Base-by-base conservation (phyloP, 1,140 invertebrate species). In the Drosophila melanica region DNA sequence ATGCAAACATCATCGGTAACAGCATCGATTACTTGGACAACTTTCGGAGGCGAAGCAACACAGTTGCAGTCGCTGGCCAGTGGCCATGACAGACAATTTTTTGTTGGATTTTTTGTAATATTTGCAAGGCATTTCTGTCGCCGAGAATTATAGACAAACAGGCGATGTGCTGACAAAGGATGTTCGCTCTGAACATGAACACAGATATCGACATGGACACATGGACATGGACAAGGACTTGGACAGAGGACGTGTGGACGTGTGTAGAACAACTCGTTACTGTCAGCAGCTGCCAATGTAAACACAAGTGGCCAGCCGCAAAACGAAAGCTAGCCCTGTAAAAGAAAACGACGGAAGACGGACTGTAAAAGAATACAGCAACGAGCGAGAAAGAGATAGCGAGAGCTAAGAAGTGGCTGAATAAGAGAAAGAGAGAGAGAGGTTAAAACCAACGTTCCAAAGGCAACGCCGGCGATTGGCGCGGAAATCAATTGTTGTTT, bases 401-500 rank as follows among this genome's bases (percentile, higher is more conserved):
- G 47, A 16, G 1, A 47, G 23, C 10, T 11, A 60, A 53, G 16
- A 35, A 41, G 10, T 12, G 35, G 27, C 27, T 2, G 20, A 23
- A 23, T 6, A 18, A 35, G 57, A 42, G 42, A 14, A 14, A 47
- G 11, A 23, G 30, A 58, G 23, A 14, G 47, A 55, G 37, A 51
- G 14, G 41, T 27, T 7, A 42, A 44, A 39, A 8, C n/a, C 27
- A 63, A 55, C 39, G 62, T 65, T 84, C 70, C 67, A 81, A 84
- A 67, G 72, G 64, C 67, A 57, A 69, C 63, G 58, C 64, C 65
- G 73, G 71, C 84, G 76, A 89, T 89, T 89, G 84, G 84, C 79
- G 84, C 74, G 84, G 84, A 89, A 89, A 89, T 89, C 84, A 89
- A 89, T 89, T 89, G 84, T 89, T 89, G 84, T 89, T 89, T 89